Evolutionary conservation across 2,113 vertebrate species (phyloP).

Genomic region (Microcebus lehilahytsara): DNA sequence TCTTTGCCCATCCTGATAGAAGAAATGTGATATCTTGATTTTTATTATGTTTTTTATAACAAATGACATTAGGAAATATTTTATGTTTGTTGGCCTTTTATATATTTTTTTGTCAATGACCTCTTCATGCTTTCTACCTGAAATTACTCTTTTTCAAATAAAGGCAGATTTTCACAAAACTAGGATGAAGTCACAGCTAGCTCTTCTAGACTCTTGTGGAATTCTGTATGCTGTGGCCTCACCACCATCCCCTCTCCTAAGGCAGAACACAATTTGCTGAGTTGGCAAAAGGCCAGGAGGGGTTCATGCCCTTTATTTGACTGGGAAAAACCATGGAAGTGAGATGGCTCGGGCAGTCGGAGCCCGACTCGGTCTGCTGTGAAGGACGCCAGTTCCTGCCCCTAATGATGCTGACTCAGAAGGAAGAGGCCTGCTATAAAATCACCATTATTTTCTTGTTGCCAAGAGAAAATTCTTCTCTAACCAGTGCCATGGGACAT

Average conservation of each 20-base stretch:
- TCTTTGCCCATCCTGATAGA: neutral
- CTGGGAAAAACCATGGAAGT: neutral
- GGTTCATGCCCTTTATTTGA: neutral
- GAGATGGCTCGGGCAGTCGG: neutral
- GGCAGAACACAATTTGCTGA: neutral
- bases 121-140: neutral
- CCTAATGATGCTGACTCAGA: neutral
- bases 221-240: neutral
- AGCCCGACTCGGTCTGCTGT: neutral
- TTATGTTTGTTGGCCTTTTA: neutral
- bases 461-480: neutral
- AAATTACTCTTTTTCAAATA: neutral
- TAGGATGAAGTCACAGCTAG: neutral
- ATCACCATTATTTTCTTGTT: neutral
- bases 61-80: constrained; percentile 5
- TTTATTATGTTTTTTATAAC: neutral
- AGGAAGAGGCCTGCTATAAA: neutral
- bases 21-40: constrained; percentile 1
- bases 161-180: neutral
- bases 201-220: neutral
- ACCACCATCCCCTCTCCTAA: neutral
- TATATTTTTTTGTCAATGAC: neutral
- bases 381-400: neutral
- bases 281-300: neutral
- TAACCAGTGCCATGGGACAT: neutral